These are phyloP conservation scores for Telenomus remus DNA, from an alignment of 1,140 invertebrate species.

Conservation along the genomic window DNA sequence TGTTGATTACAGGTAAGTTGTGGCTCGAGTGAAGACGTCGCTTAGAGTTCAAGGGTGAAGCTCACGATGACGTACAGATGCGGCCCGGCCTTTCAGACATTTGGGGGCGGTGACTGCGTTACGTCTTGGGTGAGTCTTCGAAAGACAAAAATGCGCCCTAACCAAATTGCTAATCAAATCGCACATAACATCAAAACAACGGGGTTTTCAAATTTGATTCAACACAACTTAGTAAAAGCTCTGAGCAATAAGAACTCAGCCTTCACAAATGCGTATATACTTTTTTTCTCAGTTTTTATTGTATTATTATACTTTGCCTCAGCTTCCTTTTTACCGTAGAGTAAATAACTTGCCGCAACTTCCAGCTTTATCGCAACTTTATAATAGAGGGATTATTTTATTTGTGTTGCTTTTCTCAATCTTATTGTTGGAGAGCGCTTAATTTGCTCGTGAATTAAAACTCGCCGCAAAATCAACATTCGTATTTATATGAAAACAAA, in stretches of 20 bases:
- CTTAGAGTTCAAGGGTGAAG: slow-evolving; percentile 62
- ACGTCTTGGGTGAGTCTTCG: slow-evolving; percentile 79
- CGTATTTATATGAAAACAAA: no score
- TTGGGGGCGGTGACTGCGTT: slow-evolving; percentile 78
- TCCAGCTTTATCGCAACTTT: slow-evolving; percentile 69
- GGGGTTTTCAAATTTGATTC: slow-evolving; percentile 9
- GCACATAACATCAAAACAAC: slow-evolving; percentile 2
- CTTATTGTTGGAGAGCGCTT: slow-evolving; percentile 53
- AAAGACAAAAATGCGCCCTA: slow-evolving; percentile 40
- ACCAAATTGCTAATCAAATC: slow-evolving; percentile 43
- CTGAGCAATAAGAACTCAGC: no score
- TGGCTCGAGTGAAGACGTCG: slow-evolving; percentile 68
- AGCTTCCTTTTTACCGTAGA: slow-evolving; percentile 61
- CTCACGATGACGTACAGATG: slow-evolving; percentile 76
- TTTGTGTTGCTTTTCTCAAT: slow-evolving; percentile 67
- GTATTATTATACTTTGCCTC: slow-evolving; percentile 69
- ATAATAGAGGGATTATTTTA: slow-evolving; percentile 75
- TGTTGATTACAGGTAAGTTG: slow-evolving; percentile 76
- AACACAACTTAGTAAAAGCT: no score
- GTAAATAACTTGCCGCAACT: slow-evolving; percentile 73
- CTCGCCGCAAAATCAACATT: no score
- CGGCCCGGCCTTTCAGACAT: slow-evolving; percentile 80
- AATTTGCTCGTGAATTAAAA: no score
- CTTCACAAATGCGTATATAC: slow-evolving; percentile 41
- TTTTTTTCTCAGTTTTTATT: slow-evolving; percentile 65